Base-by-base conservation (phyloP, 2,888 invertebrate genomes). In the Ennomos erosarius region DNA sequence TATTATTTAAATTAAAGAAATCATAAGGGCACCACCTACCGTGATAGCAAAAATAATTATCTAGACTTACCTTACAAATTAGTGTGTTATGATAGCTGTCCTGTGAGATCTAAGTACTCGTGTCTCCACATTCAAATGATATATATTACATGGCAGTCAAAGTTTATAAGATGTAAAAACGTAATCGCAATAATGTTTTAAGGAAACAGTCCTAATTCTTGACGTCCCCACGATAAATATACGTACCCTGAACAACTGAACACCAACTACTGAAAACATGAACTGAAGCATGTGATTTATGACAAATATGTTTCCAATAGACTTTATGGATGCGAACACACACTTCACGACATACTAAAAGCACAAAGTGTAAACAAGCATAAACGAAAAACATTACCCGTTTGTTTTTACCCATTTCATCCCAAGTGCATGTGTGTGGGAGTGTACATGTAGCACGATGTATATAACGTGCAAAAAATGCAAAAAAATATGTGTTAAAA, bases 191-290 rank as follows among this genome's bases (percentile, higher is more conserved):
- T 26, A n/a, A 26, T 26, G 1, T 26, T 26, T 26, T 26, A 26
- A 26, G 6, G 5, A 26, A 1, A 26, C 26, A 26, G 3, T 26
- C 26, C 5, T 26, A 6, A 26, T 5, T 26, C 26, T 26, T 26
- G 26, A 26, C 26, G 26, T 26, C 26, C 26, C 26, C 4, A 4
- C 26, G 26, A 26, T 26, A 1, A 26, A 26, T 26, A 26, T 26
- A 26, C 26, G 6, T 95, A 98, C 98, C 96, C 99, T 99, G 94
- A 99, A 99, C 78, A 99, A 96, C 93, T 99, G 99, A 85, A 99
- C 98, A 92, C 99, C 99, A 91, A 99, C 98, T 87, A 99, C 99
- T 93, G 99, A 98, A 93, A 99, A 99, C 99, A 99, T 99, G 94
- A 99, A 99, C 95, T 99, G 98, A 88, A 99, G 97, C 91, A 99